Base-by-base conservation (phyloP, 1,140 invertebrate species). In the Zophobas atratus region DNA sequence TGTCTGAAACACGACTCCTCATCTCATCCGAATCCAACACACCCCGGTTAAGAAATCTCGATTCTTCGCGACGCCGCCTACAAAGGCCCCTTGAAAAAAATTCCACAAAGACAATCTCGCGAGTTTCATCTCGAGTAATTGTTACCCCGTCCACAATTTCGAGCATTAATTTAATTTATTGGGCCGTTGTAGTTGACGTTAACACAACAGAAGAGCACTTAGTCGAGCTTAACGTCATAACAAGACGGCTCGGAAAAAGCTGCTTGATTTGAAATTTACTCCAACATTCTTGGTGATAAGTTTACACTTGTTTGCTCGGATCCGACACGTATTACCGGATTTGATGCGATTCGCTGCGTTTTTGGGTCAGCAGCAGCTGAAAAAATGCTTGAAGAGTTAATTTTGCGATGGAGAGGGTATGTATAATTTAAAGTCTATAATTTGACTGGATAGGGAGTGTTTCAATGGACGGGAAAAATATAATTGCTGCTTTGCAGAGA, bases 111-210 rank as follows among this genome's bases (percentile, higher is more conserved):
- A 55, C 32, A 55, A 55, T 55, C 35, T 55, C 20, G 32, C 53
- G 35, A 55, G 53, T 55, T 51, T 55, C 32, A 55, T 20, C n/a
- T 55, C 35, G 53, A 55, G 35, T 20, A 55, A 55, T 55, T 55
- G 35, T 2, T 55, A 34, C 51, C 51, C 51, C 33, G 8, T 46
- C 43, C 43, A 46, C 43, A 55, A 55, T 55, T 55, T 55, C 53
- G 20, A 55, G 35, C 53, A 55, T 55, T 55, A 55, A 55, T 55
- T 55, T 55, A 55, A 55, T 55, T 55, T 55, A 55, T 55, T 55
- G 35, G 53, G 32, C 6, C 53, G 53, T 55, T 55, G 53, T 34
- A 55, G 53, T 34, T 55, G 53, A 55, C 53, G 53, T 55, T 55
- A 55, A 55, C 53, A 55, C 32, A 55, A 32, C 53, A 34, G 53